These are phyloP conservation scores for Mustelus asterias DNA, from an alignment of 2,113 vertebrate species.

Conservation along the genomic window DNA sequence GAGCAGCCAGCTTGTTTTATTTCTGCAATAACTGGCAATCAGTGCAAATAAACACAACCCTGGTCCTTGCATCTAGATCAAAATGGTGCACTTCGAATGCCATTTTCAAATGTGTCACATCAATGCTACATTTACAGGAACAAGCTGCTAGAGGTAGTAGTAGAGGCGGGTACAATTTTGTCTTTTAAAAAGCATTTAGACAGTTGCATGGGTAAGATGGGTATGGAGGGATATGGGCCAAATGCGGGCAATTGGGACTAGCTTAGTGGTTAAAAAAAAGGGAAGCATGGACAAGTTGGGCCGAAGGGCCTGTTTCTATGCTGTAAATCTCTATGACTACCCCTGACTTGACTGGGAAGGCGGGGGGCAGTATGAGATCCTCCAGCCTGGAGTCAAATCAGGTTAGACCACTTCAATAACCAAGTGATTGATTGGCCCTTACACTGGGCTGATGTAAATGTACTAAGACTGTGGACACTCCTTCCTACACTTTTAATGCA, in stretches of 20 bases:
- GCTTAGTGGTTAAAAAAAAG: too few species aligned
- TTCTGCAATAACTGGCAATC: not conserved
- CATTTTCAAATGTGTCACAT: not conserved
- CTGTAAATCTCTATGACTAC: not conserved
- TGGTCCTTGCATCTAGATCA: not conserved
- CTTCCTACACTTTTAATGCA: not conserved
- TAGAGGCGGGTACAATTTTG: too few species aligned
- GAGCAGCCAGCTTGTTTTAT: not conserved
- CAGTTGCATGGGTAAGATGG: too few species aligned
- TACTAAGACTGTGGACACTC: not conserved
- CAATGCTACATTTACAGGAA: not conserved
- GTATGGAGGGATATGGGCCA: too few species aligned
- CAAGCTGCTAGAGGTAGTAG: too few species aligned
- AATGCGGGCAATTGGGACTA: too few species aligned
- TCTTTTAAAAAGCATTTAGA: too few species aligned
- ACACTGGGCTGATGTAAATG: not conserved
- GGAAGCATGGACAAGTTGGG: too few species aligned
- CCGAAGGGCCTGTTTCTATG: too few species aligned
- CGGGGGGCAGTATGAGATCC: not conserved
- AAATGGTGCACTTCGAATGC: not conserved
- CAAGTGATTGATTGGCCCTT: not conserved
- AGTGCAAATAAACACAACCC: not conserved
- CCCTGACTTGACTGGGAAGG: not conserved
- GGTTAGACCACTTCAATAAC: not conserved
- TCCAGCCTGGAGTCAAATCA: not conserved